Conservation (phyloP, 2,888 invertebrate species). For the Pardosa pseudoannulata region DNA sequence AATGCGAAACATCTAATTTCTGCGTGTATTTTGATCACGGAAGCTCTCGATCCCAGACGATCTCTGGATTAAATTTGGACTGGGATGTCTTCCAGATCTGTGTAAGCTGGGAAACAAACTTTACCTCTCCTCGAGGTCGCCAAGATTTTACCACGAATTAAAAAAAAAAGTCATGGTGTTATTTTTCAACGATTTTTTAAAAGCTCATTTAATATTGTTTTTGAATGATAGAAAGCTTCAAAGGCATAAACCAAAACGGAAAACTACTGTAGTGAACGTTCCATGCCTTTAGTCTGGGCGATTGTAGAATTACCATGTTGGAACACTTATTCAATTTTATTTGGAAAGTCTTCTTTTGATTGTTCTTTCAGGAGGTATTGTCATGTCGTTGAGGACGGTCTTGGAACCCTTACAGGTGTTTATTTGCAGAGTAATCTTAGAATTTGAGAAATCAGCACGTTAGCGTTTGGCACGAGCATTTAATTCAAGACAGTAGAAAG, state of each 20-base stretch:
- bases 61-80: conserved; percentile 1
- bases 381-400: background rate
- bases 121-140: background rate
- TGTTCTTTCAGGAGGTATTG: background rate
- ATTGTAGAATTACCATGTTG: too few relatives aligned
- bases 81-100: background rate
- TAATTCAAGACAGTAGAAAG: too few relatives aligned
- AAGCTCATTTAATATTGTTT: too few relatives aligned
- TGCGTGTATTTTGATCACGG: background rate
- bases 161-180: too few relatives aligned
- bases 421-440: background rate
- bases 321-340: too few relatives aligned
- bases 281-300: too few relatives aligned
- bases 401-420: background rate
- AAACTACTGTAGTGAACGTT: too few relatives aligned
- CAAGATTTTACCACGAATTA: background rate
- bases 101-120: background rate
- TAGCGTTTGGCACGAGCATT: background rate
- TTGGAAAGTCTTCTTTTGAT: too few relatives aligned
- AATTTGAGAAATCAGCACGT: background rate
- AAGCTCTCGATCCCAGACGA: background rate
- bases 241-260: too few relatives aligned
- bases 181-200: too few relatives aligned
- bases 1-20: conserved; percentile 12
- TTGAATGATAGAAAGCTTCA: too few relatives aligned